A percentile compares a stretch with the other conserved stretches of the same genome.
Conservation (phyloP, 1,140 invertebrate species). For the Drosophila novamexicana region DNA sequence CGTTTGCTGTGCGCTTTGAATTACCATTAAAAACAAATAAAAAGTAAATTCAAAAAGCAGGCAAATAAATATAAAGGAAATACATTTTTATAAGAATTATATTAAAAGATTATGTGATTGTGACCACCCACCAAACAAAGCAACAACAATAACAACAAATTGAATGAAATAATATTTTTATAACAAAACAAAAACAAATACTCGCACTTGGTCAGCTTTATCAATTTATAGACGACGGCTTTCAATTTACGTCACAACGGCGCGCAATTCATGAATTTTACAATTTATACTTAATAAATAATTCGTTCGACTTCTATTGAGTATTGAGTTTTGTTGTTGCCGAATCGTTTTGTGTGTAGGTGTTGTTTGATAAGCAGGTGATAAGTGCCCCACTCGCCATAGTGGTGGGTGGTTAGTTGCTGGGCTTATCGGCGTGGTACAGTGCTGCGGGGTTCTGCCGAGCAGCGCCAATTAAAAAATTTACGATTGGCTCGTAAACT, state of each 20-base stretch:
- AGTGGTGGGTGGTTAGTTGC: conserved; percentile 19
- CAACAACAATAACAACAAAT: conserved; percentile 3
- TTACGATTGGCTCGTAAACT: conserved; percentile 31
- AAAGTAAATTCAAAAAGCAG: conserved; percentile 14
- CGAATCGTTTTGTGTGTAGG: conserved; percentile 33
- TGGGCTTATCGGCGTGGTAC: background rate
- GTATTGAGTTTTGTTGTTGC: conserved; percentile 29
- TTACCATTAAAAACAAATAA: conserved; percentile 57
- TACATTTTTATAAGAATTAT: conserved; percentile 44
- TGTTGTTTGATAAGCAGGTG: conserved; percentile 41
- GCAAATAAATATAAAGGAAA: conserved; percentile 22
- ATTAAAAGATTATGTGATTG: conserved; percentile 52
- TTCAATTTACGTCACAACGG: conserved; percentile 70
- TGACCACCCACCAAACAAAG: conserved; percentile 67
- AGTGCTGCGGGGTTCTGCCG: background rate
- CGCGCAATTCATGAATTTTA: conserved; percentile 69
- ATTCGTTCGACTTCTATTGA: conserved; percentile 1
- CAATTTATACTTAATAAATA: conserved; percentile 51
- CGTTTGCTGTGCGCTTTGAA: conserved; percentile 53
- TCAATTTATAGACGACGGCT: conserved; percentile 25
- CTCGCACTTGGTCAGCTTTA: conserved; percentile 42
- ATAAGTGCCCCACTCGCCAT: conserved; percentile 21
- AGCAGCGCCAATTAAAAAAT: conserved; percentile 26
- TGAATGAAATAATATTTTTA: conserved; percentile 7
- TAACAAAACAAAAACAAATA: conserved; percentile 1